Conservation (phyloP, 2,888 invertebrate species). For the Falcaria lacertinaria region DNA sequence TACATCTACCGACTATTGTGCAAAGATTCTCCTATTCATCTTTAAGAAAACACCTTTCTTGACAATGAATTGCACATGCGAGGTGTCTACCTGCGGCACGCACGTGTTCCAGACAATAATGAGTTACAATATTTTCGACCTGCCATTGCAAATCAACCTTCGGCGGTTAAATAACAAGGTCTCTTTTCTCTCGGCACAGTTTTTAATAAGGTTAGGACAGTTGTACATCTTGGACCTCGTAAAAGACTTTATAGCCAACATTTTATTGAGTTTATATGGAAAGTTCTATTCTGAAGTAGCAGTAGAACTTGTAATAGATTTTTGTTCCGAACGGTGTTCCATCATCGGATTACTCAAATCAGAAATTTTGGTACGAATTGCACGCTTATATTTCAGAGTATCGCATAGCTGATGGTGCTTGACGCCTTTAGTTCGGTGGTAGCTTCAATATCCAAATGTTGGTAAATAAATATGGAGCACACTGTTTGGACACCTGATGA, state of each 20-base stretch:
- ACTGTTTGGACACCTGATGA: constrained; percentile 63
- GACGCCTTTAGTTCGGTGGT: too few species aligned
- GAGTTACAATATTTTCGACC: constrained; percentile 34
- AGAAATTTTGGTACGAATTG: too few species aligned
- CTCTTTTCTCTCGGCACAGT: constrained; percentile 28
- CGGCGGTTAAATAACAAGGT: constrained; percentile 31
- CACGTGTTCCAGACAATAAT: constrained; percentile 69
- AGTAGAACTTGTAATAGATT: too few species aligned
- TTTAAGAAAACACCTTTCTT: constrained; percentile 60
- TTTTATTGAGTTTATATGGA: constrained; percentile 45
- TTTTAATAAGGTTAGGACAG: constrained; percentile 21
- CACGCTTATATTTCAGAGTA: too few species aligned
- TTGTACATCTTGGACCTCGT: constrained; percentile 47
- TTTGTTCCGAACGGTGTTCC: too few species aligned
- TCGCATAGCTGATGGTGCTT: too few species aligned
- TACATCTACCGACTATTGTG: constrained; percentile 63
- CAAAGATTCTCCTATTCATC: constrained; percentile 61
- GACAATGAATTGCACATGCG: constrained; percentile 73
- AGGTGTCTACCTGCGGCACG: constrained; percentile 67
- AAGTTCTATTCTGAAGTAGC: too few species aligned
- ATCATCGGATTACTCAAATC: too few species aligned
- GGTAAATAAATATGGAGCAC: too few species aligned
- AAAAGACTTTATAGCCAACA: constrained; percentile 48
- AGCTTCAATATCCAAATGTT: too few species aligned
- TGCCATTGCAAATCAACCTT: constrained; percentile 41